These are phyloP conservation scores for Cosmorhoe ocellata DNA, from an alignment of 2,888 invertebrate genomes.

Conservation along the genomic window DNA sequence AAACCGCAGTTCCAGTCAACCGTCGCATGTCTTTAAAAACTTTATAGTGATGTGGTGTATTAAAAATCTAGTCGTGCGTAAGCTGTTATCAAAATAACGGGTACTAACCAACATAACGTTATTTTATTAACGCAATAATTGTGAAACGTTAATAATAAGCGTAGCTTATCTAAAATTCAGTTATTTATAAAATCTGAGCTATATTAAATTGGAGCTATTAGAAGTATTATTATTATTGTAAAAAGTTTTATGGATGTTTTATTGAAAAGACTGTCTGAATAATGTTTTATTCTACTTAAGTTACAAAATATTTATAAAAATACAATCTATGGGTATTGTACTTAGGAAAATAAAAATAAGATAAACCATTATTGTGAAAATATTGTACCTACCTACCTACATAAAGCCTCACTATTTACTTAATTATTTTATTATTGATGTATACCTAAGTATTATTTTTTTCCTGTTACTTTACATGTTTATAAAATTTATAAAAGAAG, in stretches of 20 bases:
- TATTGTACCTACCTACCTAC: too few relatives aligned
- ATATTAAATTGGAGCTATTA: constrained; percentile 27
- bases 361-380: neutral
- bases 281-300: constrained; percentile 25
- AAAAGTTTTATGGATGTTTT: constrained; percentile 25
- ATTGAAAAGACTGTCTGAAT: constrained; percentile 40
- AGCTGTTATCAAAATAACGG: constrained; percentile 20
- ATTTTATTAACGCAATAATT: constrained; percentile 11
- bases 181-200: constrained; percentile 22
- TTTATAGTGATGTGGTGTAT: constrained; percentile 18
- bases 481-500: neutral
- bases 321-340: constrained; percentile 18
- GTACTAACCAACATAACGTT: constrained; percentile 11
- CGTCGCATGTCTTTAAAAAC: constrained; percentile 68
- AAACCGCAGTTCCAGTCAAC: constrained; percentile 70
- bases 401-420: too few relatives aligned
- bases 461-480: neutral
- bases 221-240: constrained; percentile 21
- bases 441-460: neutral
- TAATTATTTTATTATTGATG: too few relatives aligned
- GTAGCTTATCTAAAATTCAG: constrained; percentile 12
- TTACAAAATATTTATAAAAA: constrained; percentile 13
- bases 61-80: constrained; percentile 20
- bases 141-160: constrained; percentile 2
- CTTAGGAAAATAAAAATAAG: constrained; percentile 2